phyloP scores from a whole-genome alignment of 2,797 vertebrate genomes.

The Siniperca scherzeri region DNA sequence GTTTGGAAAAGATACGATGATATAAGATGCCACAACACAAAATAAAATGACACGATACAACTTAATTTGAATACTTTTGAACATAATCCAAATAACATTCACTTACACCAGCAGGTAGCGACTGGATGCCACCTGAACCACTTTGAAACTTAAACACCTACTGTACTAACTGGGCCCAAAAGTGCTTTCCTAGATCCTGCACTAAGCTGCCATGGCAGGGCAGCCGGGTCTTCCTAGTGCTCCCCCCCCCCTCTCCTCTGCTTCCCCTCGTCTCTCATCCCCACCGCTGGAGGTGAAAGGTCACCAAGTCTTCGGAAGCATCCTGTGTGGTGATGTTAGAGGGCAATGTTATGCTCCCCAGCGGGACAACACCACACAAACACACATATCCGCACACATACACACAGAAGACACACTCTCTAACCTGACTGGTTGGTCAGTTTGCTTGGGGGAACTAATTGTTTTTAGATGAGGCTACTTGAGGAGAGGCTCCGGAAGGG shows the following conservation, averaged over 20 bases:
- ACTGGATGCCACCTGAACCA: not conserved
- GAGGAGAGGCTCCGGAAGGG: constrained; percentile 83
- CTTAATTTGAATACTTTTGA: not conserved
- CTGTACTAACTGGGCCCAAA: constrained; percentile 21
- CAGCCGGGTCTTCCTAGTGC: not conserved
- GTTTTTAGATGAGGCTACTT: constrained; percentile 87
- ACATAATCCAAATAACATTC: not conserved
- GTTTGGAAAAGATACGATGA: not conserved
- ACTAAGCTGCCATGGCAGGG: constrained; percentile 26
- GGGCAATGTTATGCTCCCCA: constrained; percentile 71
- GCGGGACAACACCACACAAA: constrained; percentile 47
- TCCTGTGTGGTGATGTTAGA: constrained; percentile 79
- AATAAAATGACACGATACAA: not conserved
- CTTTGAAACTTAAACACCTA: constrained; percentile 6
- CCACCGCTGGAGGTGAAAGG: constrained; percentile 70
- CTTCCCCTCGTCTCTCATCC: constrained; percentile 65
- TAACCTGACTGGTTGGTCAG: constrained; percentile 52
- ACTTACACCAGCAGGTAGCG: not conserved
- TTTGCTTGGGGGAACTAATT: constrained; percentile 83
- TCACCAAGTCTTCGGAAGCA: constrained; percentile 73
- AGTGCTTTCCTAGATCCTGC: constrained; percentile 27
- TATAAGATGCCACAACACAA: not conserved
- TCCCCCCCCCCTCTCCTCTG: not conserved
- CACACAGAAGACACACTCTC: constrained; percentile 37
- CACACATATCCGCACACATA: constrained; percentile 19